A percentile compares a stretch with the other conserved stretches of the same genome.
Conservation (phyloP, 2,888 invertebrate species). For the Colostygia pectinataria region DNA sequence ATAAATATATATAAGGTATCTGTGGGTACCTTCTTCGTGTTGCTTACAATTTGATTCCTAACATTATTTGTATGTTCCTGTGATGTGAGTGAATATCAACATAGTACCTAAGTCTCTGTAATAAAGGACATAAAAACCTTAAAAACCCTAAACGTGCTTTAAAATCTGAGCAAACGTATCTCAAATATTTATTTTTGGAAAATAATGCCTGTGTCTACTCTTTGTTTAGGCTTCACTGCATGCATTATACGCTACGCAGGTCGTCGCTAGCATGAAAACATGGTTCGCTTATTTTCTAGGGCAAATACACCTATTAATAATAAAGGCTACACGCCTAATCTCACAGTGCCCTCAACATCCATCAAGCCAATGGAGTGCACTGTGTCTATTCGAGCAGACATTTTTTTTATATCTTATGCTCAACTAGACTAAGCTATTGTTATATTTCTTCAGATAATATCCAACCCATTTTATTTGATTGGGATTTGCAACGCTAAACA, state of each 20-base stretch:
- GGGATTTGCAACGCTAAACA: too few species aligned
- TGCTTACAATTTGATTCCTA: constrained; percentile 8
- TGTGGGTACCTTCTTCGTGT: constrained; percentile 12
- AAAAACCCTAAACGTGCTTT: too few species aligned
- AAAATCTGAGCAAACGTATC: not conserved
- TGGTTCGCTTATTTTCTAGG: constrained; percentile 76
- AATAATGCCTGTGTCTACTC: constrained; percentile 6
- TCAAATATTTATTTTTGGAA: constrained; percentile 23
- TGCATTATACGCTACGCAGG: constrained; percentile 68
- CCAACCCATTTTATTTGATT: too few species aligned
- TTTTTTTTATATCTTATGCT: constrained; percentile 36
- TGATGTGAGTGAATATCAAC: constrained; percentile 7
- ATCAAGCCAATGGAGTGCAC: constrained; percentile 42
- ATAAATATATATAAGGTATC: too few species aligned
- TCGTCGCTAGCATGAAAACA: constrained; percentile 64
- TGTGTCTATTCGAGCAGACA: constrained; percentile 59
- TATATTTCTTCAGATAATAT: constrained; percentile 3
- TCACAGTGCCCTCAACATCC: constrained; percentile 59
- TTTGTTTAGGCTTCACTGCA: constrained; percentile 58
- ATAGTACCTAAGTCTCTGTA: not conserved
- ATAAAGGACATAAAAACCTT: not conserved
- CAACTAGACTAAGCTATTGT: constrained; percentile 27
- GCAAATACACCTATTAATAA: constrained; percentile 72
- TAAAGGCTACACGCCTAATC: constrained; percentile 70
- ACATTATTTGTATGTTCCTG: not conserved